These are phyloP conservation scores for Notarius lentiginosus DNA, from an alignment of 2,113 vertebrate species.

Conservation along the genomic window DNA sequence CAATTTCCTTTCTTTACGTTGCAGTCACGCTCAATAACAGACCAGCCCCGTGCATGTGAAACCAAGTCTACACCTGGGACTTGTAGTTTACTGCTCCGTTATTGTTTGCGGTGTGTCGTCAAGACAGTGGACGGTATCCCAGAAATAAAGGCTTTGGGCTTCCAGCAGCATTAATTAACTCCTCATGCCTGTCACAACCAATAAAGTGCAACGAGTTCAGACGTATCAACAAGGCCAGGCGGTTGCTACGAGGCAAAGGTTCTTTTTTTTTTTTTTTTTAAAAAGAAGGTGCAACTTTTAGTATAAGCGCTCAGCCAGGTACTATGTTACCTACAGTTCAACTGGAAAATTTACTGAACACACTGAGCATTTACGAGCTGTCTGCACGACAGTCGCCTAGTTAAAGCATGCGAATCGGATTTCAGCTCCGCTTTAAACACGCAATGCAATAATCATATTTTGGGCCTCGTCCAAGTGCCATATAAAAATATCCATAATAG, in stretches of 20 bases:
- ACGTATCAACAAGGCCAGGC: conserved; percentile 44
- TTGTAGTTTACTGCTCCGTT: conserved; percentile 43
- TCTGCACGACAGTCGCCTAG: conserved; percentile 33
- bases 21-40: not conserved
- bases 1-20: not conserved
- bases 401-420: conserved; percentile 41
- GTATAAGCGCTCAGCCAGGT: conserved; percentile 17
- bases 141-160: conserved; percentile 61
- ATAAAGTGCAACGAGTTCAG: conserved; percentile 48
- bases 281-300: conserved; percentile 15
- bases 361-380: conserved; percentile 6
- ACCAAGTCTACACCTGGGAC: conserved; percentile 35
- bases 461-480: conserved; percentile 37
- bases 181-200: conserved; percentile 58
- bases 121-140: conserved; percentile 62
- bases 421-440: conserved; percentile 44
- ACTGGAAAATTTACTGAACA: conserved; percentile 30
- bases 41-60: not conserved
- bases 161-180: conserved; percentile 50
- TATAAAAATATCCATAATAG: conserved; percentile 48
- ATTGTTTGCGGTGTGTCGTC: conserved; percentile 64
- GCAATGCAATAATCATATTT: conserved; percentile 39
- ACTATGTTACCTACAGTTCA: conserved; percentile 30
- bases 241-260: conserved; percentile 34
- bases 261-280: not conserved